A percentile compares a stretch with the other conserved stretches of the same genome.
These are phyloP conservation scores for Quadroppia sp. DNA, from an alignment of 2,888 invertebrate species.

Conservation along the genomic window DNA sequence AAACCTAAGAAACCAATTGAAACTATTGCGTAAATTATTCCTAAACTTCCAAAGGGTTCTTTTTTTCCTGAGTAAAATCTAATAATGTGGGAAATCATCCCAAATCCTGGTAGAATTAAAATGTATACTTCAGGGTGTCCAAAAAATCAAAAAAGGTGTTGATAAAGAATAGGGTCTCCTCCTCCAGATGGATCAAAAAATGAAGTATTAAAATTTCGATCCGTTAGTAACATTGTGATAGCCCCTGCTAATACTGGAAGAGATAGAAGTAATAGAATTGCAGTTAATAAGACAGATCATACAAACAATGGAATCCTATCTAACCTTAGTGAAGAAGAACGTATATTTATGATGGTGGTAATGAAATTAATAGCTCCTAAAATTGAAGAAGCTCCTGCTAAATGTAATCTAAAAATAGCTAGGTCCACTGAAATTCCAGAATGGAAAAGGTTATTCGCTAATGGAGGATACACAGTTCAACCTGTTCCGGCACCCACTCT, in stretches of 20 bases:
- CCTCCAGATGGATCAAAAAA: conserved; percentile 77
- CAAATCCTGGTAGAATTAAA: conserved; percentile 77
- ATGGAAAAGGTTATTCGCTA: conserved; percentile 63
- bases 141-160: conserved; percentile 84
- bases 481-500: conserved; percentile 71
- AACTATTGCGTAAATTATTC: conserved; percentile 78
- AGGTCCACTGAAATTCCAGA: conserved; percentile 67
- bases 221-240: conserved; percentile 72
- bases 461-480: conserved; percentile 71
- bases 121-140: conserved; percentile 82
- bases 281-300: conserved; percentile 67
- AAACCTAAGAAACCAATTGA: conserved; percentile 76
- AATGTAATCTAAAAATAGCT: conserved; percentile 64
- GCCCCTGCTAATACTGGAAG: conserved; percentile 73
- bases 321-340: conserved; percentile 60
- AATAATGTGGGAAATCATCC: conserved; percentile 73
- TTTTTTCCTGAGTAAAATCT: conserved; percentile 69
- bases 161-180: conserved; percentile 73
- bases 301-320: conserved; percentile 66
- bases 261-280: conserved; percentile 63
- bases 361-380: conserved; percentile 75
- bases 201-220: conserved; percentile 73
- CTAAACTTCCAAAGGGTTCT: conserved; percentile 66
- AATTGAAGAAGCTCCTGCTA: conserved; percentile 53
- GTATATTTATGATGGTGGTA: conserved; percentile 69